Base-by-base conservation (phyloP, 2,113 vertebrate species). In the Cyanocitta stelleri region DNA sequence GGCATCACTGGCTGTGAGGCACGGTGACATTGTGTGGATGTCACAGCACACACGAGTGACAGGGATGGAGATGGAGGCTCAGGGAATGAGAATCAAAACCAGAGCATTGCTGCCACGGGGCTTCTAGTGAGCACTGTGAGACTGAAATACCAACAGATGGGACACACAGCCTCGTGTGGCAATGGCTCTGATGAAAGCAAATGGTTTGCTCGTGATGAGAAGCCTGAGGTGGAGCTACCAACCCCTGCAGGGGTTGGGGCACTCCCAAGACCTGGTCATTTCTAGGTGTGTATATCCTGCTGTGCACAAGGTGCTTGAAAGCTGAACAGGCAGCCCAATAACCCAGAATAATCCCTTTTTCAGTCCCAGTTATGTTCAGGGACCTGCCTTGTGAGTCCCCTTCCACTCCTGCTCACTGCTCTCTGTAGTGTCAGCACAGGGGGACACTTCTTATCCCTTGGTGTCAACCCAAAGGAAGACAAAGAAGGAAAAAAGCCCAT, bases 1-100 rank as follows among this genome's bases (percentile, higher is more conserved):
- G 69, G 74, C 87, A 51, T 0, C 7, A 3, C 7, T 5, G 69
- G 79, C 67, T 6, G 54, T 3, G 55, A 61, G 88, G 85, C 74
- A 87, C 58, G 6, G 90, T 18, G 82, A 85, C 1, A 1, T 0
- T 6, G 87, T 3, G 32, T 18, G 86, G 78, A 39, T 27, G 4
- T 12, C 80, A 95, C 69, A 61, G 83, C 56, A 94, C 84, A 93
- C 75, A 54, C 5, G n/a, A 24, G 61, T 22, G 49, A 94, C 72
- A 62, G 63, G 59, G 33, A 96, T 79, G 96, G 64, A 93, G 74
- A 95, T 91, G 93, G 76, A 79, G 39, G 75, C 62, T 95, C 35
- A 11, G 72, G 72, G 66, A 37, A 87, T 56, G 81, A 77, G 59
- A 54, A 26, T 2, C 37, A 55, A 23, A 23, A 33, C 3, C 61